Conservation (phyloP, 2,113 vertebrate species). For the Paradoxurus hermaphroditus region DNA sequence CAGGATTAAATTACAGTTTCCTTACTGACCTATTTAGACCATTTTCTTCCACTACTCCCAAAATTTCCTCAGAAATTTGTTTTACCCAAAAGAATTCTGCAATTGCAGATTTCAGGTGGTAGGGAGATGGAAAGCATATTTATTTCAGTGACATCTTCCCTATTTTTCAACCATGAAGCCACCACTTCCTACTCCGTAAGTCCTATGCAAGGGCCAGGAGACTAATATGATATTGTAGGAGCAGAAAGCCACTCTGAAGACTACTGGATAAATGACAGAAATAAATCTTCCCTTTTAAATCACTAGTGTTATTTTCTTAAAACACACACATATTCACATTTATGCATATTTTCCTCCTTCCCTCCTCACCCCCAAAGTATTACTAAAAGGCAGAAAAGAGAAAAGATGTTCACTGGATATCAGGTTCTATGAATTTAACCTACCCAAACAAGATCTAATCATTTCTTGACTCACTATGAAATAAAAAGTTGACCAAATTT, state of each 20-base stretch:
- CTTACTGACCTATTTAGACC: background rate
- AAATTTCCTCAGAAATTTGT: background rate
- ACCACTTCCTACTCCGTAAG: background rate
- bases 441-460: background rate
- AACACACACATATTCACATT: background rate
- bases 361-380: background rate
- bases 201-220: background rate
- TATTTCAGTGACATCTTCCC: background rate
- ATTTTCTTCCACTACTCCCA: background rate
- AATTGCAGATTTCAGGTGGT: background rate
- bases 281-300: background rate
- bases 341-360: background rate
- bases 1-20: background rate
- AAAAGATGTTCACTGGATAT: background rate
- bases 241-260: background rate
- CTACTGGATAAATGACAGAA: background rate
- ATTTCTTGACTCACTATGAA: conserved; percentile 30
- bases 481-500: conserved; percentile 28
- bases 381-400: background rate
- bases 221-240: background rate
- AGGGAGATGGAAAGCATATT: background rate
- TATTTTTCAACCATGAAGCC: background rate
- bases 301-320: background rate
- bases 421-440: background rate
- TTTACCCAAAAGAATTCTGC: conserved; percentile 23